Conservation (phyloP, 2,797 vertebrate genomes). For the Catharus ustulatus region DNA sequence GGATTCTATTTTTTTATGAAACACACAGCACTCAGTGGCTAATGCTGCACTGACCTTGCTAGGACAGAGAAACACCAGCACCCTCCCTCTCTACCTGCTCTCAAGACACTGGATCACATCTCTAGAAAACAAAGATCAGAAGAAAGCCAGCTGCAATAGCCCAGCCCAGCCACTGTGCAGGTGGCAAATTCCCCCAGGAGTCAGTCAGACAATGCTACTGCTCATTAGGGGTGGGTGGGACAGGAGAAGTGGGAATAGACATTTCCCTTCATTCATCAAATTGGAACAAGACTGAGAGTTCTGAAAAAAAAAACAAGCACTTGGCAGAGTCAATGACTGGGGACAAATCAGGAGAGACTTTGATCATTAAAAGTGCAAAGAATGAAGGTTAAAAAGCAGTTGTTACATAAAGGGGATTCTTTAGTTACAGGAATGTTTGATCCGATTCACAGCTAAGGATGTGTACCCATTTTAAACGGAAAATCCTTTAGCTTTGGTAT, state of each 20-base stretch:
- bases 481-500: slow-evolving; percentile 67
- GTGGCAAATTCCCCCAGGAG: slow-evolving; percentile 44
- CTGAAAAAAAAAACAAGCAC: slow-evolving; percentile 45
- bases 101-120: background rate
- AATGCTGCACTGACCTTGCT: background rate
- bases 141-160: background rate
- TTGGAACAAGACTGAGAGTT: slow-evolving; percentile 41
- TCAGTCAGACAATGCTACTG: slow-evolving; percentile 38
- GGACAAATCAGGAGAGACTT: slow-evolving; percentile 34
- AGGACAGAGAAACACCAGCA: background rate
- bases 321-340: slow-evolving; percentile 34
- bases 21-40: rapidly evolving
- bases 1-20: background rate
- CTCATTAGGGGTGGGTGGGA: slow-evolving; percentile 60
- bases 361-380: slow-evolving; percentile 31
- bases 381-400: slow-evolving; percentile 22
- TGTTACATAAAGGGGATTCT: slow-evolving; percentile 45
- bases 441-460: background rate
- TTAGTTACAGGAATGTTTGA: slow-evolving; percentile 29
- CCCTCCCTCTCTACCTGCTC: background rate
- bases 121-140: background rate
- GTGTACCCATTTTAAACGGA: slow-evolving; percentile 44
- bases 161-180: slow-evolving; percentile 14
- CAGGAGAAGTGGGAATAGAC: slow-evolving; percentile 55
- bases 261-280: slow-evolving; percentile 61